phyloP scores from a whole-genome alignment of 2,888 invertebrate genomes.

The Spilosoma lubricipeda region DNA sequence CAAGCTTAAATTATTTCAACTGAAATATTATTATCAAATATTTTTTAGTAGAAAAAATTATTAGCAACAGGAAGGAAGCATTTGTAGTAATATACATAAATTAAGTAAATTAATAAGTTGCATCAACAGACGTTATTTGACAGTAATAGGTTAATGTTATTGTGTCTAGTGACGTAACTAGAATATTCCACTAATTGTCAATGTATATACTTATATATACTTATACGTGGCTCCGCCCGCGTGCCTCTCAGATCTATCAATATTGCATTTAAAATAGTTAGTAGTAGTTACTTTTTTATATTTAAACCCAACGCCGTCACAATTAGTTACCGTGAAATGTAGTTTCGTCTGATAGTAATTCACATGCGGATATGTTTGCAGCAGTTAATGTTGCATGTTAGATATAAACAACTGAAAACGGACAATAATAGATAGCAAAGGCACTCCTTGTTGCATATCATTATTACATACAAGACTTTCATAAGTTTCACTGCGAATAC shows the following conservation, averaged over 20 bases:
- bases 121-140: not conserved
- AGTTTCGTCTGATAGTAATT: conserved; percentile 24
- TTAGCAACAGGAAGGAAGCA: not conserved
- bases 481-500: conserved; percentile 73
- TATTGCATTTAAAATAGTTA: too few relatives aligned
- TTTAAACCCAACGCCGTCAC: too few relatives aligned
- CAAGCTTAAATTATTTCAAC: not conserved
- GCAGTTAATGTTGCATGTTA: conserved; percentile 29
- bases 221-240: too few relatives aligned
- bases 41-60: not conserved
- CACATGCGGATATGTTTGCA: conserved; percentile 22
- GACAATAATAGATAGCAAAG: conserved; percentile 42
- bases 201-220: not conserved
- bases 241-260: too few relatives aligned
- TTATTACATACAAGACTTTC: conserved; percentile 67
- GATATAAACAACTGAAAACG: conserved; percentile 47
- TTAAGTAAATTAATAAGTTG: not conserved
- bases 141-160: conserved; percentile 3
- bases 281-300: too few relatives aligned
- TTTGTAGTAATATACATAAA: not conserved
- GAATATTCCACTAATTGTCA: not conserved
- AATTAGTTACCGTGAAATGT: not conserved
- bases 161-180: not conserved
- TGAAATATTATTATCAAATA: not conserved
- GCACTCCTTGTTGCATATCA: conserved; percentile 55